These are phyloP conservation scores for Spisula subtruncata DNA, from an alignment of 2,888 invertebrate species.

Conservation along the genomic window DNA sequence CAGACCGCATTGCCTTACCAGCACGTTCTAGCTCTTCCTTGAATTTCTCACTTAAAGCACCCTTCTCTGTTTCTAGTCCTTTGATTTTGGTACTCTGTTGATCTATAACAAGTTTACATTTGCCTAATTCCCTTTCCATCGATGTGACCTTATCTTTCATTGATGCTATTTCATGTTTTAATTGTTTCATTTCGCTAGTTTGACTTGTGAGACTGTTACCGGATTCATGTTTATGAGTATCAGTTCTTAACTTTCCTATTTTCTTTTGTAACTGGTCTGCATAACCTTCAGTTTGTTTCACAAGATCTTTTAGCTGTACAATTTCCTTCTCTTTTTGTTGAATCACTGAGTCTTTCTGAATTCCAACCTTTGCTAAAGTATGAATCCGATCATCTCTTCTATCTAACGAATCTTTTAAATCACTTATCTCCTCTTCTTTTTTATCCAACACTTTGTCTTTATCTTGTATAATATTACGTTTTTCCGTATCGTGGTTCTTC, in stretches of 20 bases:
- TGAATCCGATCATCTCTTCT: constrained; percentile 76
- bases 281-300: constrained; percentile 79
- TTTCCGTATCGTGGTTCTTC: constrained; percentile 76
- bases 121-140: constrained; percentile 77
- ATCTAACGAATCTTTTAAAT: constrained; percentile 76
- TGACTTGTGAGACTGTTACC: constrained; percentile 74
- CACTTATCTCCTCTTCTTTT: constrained; percentile 78
- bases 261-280: constrained; percentile 77
- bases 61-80: constrained; percentile 75
- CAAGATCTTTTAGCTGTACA: constrained; percentile 75
- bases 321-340: constrained; percentile 78
- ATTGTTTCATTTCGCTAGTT: constrained; percentile 74
- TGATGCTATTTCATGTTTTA: constrained; percentile 74
- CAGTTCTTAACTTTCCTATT: constrained; percentile 73
- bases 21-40: constrained; percentile 79
- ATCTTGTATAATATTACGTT: constrained; percentile 71
- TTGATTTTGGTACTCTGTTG: constrained; percentile 77
- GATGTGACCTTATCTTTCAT: constrained; percentile 76
- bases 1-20: constrained; percentile 79
- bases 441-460: constrained; percentile 72
- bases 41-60: constrained; percentile 75
- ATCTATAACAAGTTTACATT: constrained; percentile 77
- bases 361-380: constrained; percentile 68
- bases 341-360: constrained; percentile 76
- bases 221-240: constrained; percentile 73